These are phyloP conservation scores for Oryzias sinensis DNA, from an alignment of 2,797 vertebrate genomes.

Conservation along the genomic window DNA sequence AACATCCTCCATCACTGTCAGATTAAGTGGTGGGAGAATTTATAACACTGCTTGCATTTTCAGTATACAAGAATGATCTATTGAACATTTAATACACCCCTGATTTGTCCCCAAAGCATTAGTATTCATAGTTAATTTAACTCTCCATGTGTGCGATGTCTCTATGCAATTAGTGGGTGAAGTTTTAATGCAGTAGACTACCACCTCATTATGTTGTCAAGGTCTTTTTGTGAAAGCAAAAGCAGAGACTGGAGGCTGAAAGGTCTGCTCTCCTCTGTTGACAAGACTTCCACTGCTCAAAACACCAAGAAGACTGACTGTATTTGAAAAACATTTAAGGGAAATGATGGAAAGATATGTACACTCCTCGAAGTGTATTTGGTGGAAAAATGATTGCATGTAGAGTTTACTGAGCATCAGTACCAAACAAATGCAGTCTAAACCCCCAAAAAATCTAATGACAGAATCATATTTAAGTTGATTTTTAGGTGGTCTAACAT, in stretches of 20 bases:
- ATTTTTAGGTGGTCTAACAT: no score
- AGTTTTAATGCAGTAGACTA: conserved; percentile 52
- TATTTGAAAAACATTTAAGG: no score
- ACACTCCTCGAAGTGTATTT: no score
- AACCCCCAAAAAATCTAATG: no score
- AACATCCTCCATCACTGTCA: conserved; percentile 55
- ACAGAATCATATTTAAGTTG: no score
- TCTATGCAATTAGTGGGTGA: conserved; percentile 57
- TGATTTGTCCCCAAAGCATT: conserved; percentile 34
- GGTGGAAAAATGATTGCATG: no score
- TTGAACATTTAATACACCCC: conserved; percentile 25
- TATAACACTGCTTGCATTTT: conserved; percentile 6
- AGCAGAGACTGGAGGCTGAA: conserved; percentile 20
- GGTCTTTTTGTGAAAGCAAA: conserved; percentile 39
- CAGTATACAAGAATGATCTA: neutral
- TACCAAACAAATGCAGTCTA: no score
- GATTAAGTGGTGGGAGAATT: conserved; percentile 4
- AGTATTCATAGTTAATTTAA: conserved; percentile 56
- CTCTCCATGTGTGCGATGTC: conserved; percentile 26
- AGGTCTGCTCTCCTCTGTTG: conserved; percentile 1
- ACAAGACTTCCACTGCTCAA: neutral
- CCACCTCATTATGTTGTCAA: conserved; percentile 51
- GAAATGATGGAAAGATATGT: no score
- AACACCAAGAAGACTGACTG: no score
- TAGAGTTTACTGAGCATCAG: no score